These are phyloP conservation scores for Plectropomus leopardus DNA, from an alignment of 2,113 vertebrate species.

Conservation along the genomic window DNA sequence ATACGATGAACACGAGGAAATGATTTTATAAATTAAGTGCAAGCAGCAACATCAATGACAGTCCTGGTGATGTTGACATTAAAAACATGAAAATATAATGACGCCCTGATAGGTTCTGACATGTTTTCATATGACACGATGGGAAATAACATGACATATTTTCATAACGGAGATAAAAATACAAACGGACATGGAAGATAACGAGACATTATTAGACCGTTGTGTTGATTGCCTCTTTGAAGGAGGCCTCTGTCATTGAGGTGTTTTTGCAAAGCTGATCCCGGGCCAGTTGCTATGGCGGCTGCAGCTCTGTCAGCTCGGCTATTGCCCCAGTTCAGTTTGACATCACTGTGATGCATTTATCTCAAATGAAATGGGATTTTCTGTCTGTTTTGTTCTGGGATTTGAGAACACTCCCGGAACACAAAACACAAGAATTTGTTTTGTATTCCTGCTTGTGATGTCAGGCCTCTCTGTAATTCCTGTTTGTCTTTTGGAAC, in stretches of 20 bases:
- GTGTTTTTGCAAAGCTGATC: slow-evolving; percentile 54
- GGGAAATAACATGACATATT: slow-evolving; percentile 36
- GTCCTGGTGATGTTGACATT: not conserved
- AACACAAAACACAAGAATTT: too few species aligned
- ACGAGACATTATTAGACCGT: slow-evolving; percentile 1
- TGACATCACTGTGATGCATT: slow-evolving; percentile 26
- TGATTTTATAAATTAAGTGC: slow-evolving; percentile 64
- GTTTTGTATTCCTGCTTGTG: slow-evolving; percentile 24
- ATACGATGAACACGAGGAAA: slow-evolving; percentile 34
- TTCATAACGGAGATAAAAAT: slow-evolving; percentile 30
- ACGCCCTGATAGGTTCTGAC: slow-evolving; percentile 55
- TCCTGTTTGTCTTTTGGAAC: slow-evolving; percentile 19
- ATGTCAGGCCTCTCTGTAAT: not conserved
- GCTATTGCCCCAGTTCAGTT: slow-evolving; percentile 7
- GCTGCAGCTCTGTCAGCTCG: slow-evolving; percentile 7
- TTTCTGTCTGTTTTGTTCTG: not conserved
- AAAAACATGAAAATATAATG: slow-evolving; percentile 29
- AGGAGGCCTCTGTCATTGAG: slow-evolving; percentile 34
- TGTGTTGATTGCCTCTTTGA: slow-evolving; percentile 22
- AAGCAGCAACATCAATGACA: slow-evolving; percentile 36
- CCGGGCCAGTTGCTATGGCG: slow-evolving; percentile 31
- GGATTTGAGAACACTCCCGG: slow-evolving; percentile 11
- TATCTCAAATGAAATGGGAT: slow-evolving; percentile 8
- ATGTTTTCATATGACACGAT: slow-evolving; percentile 34
- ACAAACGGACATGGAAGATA: slow-evolving; percentile 31